phyloP scores from a whole-genome alignment of 23 tunicate genomes.

The Diplosoma virens region DNA sequence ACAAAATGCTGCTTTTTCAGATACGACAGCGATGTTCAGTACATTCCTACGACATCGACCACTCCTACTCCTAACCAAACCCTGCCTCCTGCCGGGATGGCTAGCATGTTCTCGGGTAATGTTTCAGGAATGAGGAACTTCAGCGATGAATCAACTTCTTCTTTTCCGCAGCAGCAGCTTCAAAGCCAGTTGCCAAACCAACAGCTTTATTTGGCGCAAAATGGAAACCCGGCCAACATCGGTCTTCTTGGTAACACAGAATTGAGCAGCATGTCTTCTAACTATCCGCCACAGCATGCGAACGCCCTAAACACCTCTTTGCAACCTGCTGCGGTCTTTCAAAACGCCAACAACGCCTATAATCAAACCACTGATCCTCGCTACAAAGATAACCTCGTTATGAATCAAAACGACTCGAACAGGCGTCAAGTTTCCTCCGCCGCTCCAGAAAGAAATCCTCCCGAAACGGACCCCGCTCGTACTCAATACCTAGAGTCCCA shows the following conservation, averaged over 20 bases:
- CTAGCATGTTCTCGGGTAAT: not conserved
- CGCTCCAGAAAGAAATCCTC: not conserved
- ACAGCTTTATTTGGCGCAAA: not conserved
- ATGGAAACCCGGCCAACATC: not conserved
- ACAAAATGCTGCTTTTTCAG: too few species aligned
- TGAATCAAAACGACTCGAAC: not conserved
- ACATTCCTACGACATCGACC: not conserved
- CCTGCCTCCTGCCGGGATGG: constrained; percentile 1
- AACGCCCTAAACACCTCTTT: not conserved
- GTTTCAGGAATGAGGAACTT: not conserved
- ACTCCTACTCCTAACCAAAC: constrained; percentile 48
- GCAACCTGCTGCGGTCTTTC: not conserved
- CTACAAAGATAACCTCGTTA: not conserved
- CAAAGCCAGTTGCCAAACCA: not conserved
- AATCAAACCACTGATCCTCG: not conserved
- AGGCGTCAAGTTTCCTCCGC: not conserved
- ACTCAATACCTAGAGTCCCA: constrained; percentile 17
- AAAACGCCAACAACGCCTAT: not conserved
- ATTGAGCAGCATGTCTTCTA: too few species aligned
- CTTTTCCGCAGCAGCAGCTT: not conserved
- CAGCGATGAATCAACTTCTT: not conserved
- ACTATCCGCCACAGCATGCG: not conserved
- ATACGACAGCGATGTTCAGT: constrained; percentile 22
- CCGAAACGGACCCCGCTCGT: not conserved
- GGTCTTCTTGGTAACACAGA: not conserved